Evolutionary conservation across 2,888 invertebrate genomes (phyloP), one percentile per base, ranked within the genome.

Genomic region (Enchytraeus crypticus): DNA sequence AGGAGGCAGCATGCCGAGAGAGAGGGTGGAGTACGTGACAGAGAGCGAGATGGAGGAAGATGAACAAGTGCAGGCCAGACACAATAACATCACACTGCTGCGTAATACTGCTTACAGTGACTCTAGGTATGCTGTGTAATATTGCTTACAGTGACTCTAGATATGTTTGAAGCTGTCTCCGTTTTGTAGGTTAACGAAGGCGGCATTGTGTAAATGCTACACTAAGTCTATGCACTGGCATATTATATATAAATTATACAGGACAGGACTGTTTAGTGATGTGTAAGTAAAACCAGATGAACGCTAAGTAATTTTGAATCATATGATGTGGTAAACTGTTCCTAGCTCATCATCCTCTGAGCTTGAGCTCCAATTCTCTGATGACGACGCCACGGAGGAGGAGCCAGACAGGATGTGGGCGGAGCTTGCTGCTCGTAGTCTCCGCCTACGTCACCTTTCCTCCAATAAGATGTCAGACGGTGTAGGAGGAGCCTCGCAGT

Each of bases 41-140:
- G 77, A 57, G 65, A 72, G 59, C 33, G 70, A 66, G 53, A 58
- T 66, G 2, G 69, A 70, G 5, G 72, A 72, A 2, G 70, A 71
- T n/a, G 68, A 69, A 33, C 71, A 66, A 32, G 59, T 60, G 14
- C 68, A 60, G 4, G 66, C 71, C 33, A 73, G 26, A 23, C 55
- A 54, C 43, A 54, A 54, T 32, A 30, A 32, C 26, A 27, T 32
- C 34, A 38, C 33, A 14, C 33, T 38, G 27, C 55, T 54, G 26
- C 47, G 32, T 27, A 21, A 23, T 21, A 29, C 53, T 27, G 49
- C 53, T 3, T 53, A 14, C 34, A 27, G 51, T n/a, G 59, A 53
- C 30, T 59, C 34, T 23, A 53, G 30, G 27, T 34, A 3, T 38
- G 27, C 55, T 54, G 26, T 32, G 32, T 27, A 21, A 23, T 21